phyloP scores from a whole-genome alignment of 2,888 invertebrate genomes.

The Agriopis marginaria region DNA sequence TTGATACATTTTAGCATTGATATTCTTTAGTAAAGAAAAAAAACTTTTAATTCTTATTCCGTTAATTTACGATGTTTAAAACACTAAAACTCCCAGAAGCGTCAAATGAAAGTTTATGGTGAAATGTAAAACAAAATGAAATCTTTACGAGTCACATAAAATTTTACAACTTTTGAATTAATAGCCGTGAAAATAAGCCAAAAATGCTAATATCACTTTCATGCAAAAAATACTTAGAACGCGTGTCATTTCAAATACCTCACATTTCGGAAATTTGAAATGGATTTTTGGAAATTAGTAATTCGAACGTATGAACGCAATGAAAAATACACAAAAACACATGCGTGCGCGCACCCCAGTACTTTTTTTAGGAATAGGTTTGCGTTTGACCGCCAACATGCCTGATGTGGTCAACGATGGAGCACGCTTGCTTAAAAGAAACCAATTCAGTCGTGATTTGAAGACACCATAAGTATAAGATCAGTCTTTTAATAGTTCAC shows the following conservation, averaged over 20 bases:
- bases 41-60: slow-evolving; percentile 10
- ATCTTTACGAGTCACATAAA: slow-evolving; percentile 32
- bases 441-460: too few relatives aligned
- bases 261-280: too few relatives aligned
- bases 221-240: background rate
- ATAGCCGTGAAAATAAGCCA: slow-evolving; percentile 28
- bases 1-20: background rate
- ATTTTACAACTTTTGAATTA: slow-evolving; percentile 31
- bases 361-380: too few relatives aligned
- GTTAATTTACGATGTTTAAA: slow-evolving; percentile 29
- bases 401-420: too few relatives aligned
- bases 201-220: slow-evolving; percentile 15
- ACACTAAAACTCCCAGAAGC: slow-evolving; percentile 33
- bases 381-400: too few relatives aligned
- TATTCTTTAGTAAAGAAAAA: slow-evolving; percentile 4
- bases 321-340: too few relatives aligned
- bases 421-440: too few relatives aligned
- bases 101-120: slow-evolving; percentile 37
- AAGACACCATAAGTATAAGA: too few relatives aligned
- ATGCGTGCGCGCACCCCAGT: too few relatives aligned
- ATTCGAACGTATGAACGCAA: too few relatives aligned
- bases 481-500: too few relatives aligned
- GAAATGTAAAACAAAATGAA: slow-evolving; percentile 35
- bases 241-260: background rate
- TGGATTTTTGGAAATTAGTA: too few relatives aligned